Evolutionary conservation across 1,140 invertebrate species (phyloP).

Genomic region (Euschistus heros): DNA sequence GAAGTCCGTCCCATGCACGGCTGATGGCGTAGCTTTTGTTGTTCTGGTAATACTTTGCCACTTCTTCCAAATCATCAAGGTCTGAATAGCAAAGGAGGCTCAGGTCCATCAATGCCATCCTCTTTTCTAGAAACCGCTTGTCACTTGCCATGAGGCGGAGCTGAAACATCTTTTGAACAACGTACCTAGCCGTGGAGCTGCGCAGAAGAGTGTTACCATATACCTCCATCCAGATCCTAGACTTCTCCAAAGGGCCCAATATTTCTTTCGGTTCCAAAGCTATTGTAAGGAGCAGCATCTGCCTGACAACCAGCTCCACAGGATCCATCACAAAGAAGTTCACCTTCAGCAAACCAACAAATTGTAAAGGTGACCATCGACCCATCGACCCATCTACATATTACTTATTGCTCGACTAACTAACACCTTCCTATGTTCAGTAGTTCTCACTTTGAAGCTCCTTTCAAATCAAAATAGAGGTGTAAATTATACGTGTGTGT

Average conservation of each 20-base stretch:
- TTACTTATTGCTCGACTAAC: no score
- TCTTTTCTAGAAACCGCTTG: constrained; percentile 45
- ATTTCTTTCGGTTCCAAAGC: constrained; percentile 51
- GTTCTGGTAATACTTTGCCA: constrained; percentile 67
- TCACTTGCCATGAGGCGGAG: constrained; percentile 57
- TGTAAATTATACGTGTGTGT: no score
- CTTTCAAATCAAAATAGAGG: no score
- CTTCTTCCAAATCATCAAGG: constrained; percentile 65
- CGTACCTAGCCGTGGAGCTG: constrained; percentile 60
- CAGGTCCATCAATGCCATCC: constrained; percentile 51
- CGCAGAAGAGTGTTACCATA: constrained; percentile 69
- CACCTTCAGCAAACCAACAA: constrained; percentile 37
- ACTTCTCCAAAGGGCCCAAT: constrained; percentile 58
- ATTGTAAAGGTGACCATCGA: no score
- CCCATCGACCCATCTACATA: no score
- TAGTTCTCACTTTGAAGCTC: no score
- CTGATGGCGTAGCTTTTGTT: constrained; percentile 57
- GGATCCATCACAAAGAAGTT: constrained; percentile 61
- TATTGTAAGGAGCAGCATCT: constrained; percentile 57
- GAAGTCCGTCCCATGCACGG: constrained; percentile 59
- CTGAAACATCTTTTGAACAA: constrained; percentile 50
- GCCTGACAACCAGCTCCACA: constrained; percentile 58
- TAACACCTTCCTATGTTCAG: no score
- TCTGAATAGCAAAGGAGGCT: constrained; percentile 62
- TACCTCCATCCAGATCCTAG: constrained; percentile 61